A percentile compares a stretch with the other conserved stretches of the same genome.
These are phyloP conservation scores for Tychaedon coryphoeus DNA, from an alignment of 2,113 vertebrate species.

Conservation along the genomic window DNA sequence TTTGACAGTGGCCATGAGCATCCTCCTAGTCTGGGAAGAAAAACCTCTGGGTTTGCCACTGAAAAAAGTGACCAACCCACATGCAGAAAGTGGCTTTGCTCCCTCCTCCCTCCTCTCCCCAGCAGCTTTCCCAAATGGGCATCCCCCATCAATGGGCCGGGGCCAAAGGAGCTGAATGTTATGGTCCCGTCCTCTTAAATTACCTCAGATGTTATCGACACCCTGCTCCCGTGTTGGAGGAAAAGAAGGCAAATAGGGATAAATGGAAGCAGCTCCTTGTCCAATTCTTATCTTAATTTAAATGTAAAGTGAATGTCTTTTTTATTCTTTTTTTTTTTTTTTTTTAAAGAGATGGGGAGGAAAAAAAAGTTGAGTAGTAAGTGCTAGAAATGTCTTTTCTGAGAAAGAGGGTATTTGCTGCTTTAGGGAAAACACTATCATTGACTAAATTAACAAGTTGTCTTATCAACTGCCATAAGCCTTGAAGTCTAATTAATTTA, in stretches of 20 bases:
- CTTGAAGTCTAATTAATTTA: constrained; percentile 88
- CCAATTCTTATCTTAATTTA: constrained; percentile 38
- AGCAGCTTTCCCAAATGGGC: constrained; percentile 55
- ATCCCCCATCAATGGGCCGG: not conserved
- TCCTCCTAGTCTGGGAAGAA: constrained; percentile 39
- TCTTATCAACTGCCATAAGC: constrained; percentile 86
- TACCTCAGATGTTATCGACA: constrained; percentile 13
- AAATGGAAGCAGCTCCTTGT: not conserved
- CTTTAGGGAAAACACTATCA: constrained; percentile 85
- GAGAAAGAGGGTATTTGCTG: constrained; percentile 80
- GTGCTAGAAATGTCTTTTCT: constrained; percentile 74
- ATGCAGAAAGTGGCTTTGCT: not conserved
- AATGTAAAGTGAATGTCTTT: not conserved
- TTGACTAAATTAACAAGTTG: constrained; percentile 87
- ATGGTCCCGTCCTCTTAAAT: constrained; percentile 10
- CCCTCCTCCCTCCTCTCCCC: not conserved
- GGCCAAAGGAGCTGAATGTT: constrained; percentile 10
- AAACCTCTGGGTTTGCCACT: constrained; percentile 20
- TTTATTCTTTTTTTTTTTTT: not conserved
- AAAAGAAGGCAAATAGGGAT: not conserved
- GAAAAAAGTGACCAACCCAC: not conserved
- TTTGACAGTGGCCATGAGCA: constrained; percentile 65
- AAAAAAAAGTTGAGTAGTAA: not conserved
- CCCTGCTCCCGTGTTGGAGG: not conserved
- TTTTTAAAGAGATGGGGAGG: not conserved